These are phyloP conservation scores for Chaetura pelagica DNA, from an alignment of 2,113 vertebrate genomes.

Conservation along the genomic window DNA sequence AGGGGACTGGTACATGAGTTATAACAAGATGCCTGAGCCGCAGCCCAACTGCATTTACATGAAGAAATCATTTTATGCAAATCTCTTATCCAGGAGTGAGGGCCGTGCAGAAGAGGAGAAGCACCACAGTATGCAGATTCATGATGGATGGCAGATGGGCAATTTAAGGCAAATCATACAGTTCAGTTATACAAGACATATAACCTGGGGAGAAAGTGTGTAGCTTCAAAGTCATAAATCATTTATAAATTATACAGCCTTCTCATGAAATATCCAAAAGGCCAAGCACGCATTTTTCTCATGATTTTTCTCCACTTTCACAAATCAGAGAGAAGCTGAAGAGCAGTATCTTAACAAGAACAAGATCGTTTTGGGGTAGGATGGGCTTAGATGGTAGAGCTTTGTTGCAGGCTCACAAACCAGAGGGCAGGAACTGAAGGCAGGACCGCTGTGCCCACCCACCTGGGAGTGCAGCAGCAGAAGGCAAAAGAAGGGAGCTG, in stretches of 20 bases:
- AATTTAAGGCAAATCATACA: constrained; percentile 53
- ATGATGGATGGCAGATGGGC: neutral
- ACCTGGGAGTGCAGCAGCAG: neutral
- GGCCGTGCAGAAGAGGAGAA: neutral
- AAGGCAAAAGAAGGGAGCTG: neutral
- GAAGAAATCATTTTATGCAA: constrained; percentile 57
- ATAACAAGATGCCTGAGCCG: neutral
- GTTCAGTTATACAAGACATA: neutral
- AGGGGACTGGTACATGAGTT: neutral
- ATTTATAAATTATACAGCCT: constrained; percentile 47
- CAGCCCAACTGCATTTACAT: constrained; percentile 7
- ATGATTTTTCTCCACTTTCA: neutral
- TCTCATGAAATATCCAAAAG: constrained; percentile 52
- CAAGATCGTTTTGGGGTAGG: neutral
- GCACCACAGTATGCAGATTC: neutral
- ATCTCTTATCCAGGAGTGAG: neutral
- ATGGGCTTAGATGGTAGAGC: neutral
- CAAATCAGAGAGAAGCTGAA: neutral
- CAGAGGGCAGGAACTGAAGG: neutral
- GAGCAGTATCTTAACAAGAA: neutral
- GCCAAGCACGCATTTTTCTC: neutral
- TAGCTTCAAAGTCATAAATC: constrained; percentile 44
- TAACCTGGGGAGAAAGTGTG: constrained; percentile 14
- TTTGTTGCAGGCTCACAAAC: neutral
- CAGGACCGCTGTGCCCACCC: neutral